Evolutionary conservation across 2,113 vertebrate genomes (phyloP), one percentile per base, ranked within the genome.

Genomic region (Dendropsophus ebraccatus): DNA sequence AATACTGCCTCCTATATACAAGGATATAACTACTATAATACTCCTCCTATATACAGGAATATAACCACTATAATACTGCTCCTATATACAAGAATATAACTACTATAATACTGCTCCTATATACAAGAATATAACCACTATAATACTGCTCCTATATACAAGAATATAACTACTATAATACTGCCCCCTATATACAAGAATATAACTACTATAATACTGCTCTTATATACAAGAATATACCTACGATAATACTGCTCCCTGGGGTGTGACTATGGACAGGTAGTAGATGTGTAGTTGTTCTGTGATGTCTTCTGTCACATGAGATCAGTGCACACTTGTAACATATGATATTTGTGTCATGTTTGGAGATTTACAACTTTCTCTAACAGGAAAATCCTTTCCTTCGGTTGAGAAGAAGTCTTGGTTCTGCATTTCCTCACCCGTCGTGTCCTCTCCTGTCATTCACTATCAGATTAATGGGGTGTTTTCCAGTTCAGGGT

Each of bases 401-500:
- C 74, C 17, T n/a, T 76, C 10, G 19, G 13, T 30, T 76, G 47
- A 76, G 47, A 10, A 9, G 74, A 76, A 50, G 28, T 35, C 6
- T 14, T 3, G 49, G 25, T 52, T 76, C 74, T 76, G n/a, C 47
- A 19, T 30, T 76, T 76, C 74, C 17, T 76, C n/a, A 49, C 47
- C 47, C n/a, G n/a, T 28, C 25, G 49, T 49, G 49, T 76, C 74
- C 28, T 76, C 45, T 76, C 47, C 47, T 76, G 74, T 76, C 74
- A 19, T 30, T 76, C 47, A 28, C 47, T 52, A 30, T 25, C 74
- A 76, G 74, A 76, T 76, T 76, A 30, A 76, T 76, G 74, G 74
- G 74, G 74, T 76, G 74, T 76, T 76, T 52, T 32, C 17, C 74
- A 30, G 28, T 52, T 30, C 47, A 41, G 47, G 45, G 74, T 52